These are phyloP conservation scores for Hetaerina americana DNA, from an alignment of 1,140 invertebrate species.

Conservation along the genomic window DNA sequence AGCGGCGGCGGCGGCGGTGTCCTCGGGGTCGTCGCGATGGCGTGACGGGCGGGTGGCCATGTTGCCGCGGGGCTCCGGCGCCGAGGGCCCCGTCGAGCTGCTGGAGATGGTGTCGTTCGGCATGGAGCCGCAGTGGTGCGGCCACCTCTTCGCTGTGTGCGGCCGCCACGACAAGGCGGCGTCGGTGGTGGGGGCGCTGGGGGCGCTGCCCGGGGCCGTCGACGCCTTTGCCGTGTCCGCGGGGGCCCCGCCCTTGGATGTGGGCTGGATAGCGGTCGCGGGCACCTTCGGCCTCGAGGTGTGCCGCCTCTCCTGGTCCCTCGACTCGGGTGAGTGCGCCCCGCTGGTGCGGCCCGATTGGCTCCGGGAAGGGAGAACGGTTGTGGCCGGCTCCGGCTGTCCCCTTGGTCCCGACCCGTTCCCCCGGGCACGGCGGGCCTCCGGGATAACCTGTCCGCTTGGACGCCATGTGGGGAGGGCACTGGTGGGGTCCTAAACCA, in stretches of 20 bases:
- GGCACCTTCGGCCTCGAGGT: slow-evolving; percentile 19
- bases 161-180: slow-evolving; percentile 15
- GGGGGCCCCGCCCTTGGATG: slow-evolving; percentile 12
- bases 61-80: neutral
- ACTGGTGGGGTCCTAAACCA: no score
- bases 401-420: no score
- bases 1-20: no score
- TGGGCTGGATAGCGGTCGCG: slow-evolving; percentile 18
- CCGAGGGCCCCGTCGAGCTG: neutral
- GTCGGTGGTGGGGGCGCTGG: neutral
- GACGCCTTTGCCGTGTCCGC: slow-evolving; percentile 13
- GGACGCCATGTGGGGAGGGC: no score
- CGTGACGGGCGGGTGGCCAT: neutral
- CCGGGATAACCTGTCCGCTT: no score
- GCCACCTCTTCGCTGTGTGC: slow-evolving; percentile 19
- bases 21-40: no score
- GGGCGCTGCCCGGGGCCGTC: slow-evolving; percentile 6
- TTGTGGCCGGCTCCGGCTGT: no score
- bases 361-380: no score
- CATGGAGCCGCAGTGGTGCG: slow-evolving; percentile 17
- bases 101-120: slow-evolving; percentile 15
- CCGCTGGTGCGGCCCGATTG: neutral
- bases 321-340: slow-evolving; percentile 17
- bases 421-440: no score
- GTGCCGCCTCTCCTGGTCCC: slow-evolving; percentile 17